These are phyloP conservation scores for Saccostrea echinata DNA, from an alignment of 1,140 invertebrate species.

Conservation along the genomic window DNA sequence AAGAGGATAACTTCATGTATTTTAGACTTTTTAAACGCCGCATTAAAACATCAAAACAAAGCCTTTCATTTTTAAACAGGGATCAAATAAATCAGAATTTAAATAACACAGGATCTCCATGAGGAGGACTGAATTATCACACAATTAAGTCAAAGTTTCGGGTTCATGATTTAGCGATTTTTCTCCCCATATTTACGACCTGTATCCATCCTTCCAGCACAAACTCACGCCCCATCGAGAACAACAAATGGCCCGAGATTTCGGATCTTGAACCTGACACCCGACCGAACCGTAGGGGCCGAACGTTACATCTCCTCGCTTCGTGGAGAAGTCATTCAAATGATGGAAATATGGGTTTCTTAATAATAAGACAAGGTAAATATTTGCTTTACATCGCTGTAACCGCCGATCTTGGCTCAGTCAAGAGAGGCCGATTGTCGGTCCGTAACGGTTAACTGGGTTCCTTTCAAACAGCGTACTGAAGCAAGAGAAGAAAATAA, in stretches of 20 bases:
- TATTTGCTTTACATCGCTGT: conserved; percentile 29
- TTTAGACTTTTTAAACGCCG: neutral
- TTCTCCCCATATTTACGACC: conserved; percentile 25
- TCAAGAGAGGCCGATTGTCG: neutral
- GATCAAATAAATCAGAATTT: conserved; percentile 15
- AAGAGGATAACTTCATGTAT: neutral
- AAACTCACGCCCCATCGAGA: conserved; percentile 1
- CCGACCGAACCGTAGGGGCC: neutral
- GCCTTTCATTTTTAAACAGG: conserved; percentile 12
- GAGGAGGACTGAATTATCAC: conserved; percentile 10
- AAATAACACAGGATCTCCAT: neutral
- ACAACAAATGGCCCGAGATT: conserved; percentile 26
- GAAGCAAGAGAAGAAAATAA: conserved; percentile 28
- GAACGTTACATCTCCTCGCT: conserved; percentile 32
- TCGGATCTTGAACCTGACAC: conserved; percentile 20
- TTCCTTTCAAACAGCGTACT: neutral
- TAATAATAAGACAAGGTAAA: conserved; percentile 26
- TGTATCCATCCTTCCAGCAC: neutral
- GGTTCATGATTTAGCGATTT: conserved; percentile 36
- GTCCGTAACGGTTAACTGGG: neutral
- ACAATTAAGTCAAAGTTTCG: conserved; percentile 23
- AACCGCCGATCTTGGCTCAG: neutral
- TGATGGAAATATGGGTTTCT: conserved; percentile 35
- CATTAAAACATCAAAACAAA: conserved; percentile 24
- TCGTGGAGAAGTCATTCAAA: neutral